Evolutionary conservation across 2,888 invertebrate genomes (phyloP).

Genomic region (Cinara cedri): DNA sequence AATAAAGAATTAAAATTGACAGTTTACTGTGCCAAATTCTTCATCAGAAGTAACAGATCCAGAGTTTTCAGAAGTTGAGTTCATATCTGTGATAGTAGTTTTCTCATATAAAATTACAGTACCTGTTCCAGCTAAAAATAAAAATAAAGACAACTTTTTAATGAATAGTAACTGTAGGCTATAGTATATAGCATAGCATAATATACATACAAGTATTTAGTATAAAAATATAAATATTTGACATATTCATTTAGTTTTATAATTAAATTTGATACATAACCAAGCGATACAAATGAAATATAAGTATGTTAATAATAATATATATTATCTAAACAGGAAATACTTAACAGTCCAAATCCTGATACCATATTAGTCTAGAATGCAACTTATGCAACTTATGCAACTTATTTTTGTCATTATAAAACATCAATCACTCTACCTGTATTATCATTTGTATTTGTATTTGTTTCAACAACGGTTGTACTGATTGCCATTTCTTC

Average conservation of each 20-base stretch:
- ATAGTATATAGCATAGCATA: too few relatives aligned
- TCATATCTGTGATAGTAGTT: constrained; percentile 41
- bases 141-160: neutral
- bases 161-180: too few relatives aligned
- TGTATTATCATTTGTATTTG: constrained; percentile 19
- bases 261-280: neutral
- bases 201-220: too few relatives aligned
- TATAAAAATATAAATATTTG: too few relatives aligned
- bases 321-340: neutral
- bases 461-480: constrained; percentile 13
- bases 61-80: constrained; percentile 33
- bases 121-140: constrained; percentile 19
- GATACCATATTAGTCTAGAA: constrained; percentile 10
- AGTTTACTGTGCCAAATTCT: constrained; percentile 46
- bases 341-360: neutral
- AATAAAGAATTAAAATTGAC: neutral
- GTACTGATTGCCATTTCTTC: constrained; percentile 42
- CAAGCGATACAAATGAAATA: neutral
- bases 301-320: constrained; percentile 2
- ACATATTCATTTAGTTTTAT: neutral
- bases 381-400: neutral
- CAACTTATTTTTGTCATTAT: neutral
- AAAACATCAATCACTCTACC: constrained; percentile 19
- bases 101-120: constrained; percentile 50
- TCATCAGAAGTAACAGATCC: constrained; percentile 36